A percentile compares a stretch with the other conserved stretches of the same genome.
These are phyloP conservation scores for Micrastur ruficollis DNA, from an alignment of 2,797 vertebrate species.

Conservation along the genomic window DNA sequence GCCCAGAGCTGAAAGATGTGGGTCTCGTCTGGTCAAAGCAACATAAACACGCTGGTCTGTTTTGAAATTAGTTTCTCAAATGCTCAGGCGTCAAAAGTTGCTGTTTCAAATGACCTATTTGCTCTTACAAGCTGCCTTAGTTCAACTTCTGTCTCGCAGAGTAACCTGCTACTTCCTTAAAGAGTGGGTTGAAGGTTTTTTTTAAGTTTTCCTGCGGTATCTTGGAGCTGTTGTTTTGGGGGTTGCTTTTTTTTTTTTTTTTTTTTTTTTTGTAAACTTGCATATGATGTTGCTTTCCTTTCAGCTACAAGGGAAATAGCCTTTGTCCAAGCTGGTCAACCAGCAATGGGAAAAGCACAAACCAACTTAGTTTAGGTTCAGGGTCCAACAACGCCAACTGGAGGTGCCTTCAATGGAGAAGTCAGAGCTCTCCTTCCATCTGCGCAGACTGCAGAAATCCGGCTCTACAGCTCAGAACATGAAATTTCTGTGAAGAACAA, in stretches of 20 bases:
- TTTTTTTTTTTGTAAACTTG: not conserved
- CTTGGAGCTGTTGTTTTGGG: not conserved
- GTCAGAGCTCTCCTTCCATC: not conserved
- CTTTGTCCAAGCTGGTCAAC: not conserved
- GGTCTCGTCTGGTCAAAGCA: not conserved
- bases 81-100: not conserved
- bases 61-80: not conserved
- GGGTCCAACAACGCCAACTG: not conserved
- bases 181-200: not conserved
- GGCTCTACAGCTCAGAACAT: not conserved
- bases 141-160: not conserved
- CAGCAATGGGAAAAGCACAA: not conserved
- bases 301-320: not conserved
- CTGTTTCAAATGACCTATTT: not conserved
- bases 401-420: not conserved
- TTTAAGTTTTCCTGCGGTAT: not conserved
- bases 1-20: not conserved
- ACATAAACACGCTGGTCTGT: fast-evolving
- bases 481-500: not conserved
- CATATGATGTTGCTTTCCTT: not conserved
- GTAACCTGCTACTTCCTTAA: not conserved
- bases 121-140: not conserved
- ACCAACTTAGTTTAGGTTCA: not conserved
- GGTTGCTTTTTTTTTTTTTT: too few species aligned
- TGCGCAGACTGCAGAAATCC: not conserved